Percentiles rank a stretch among this genome's conserved stretches.
Evolutionary conservation across 2,113 vertebrate genomes (phyloP).

Genomic region (Anguilla rostrata): DNA sequence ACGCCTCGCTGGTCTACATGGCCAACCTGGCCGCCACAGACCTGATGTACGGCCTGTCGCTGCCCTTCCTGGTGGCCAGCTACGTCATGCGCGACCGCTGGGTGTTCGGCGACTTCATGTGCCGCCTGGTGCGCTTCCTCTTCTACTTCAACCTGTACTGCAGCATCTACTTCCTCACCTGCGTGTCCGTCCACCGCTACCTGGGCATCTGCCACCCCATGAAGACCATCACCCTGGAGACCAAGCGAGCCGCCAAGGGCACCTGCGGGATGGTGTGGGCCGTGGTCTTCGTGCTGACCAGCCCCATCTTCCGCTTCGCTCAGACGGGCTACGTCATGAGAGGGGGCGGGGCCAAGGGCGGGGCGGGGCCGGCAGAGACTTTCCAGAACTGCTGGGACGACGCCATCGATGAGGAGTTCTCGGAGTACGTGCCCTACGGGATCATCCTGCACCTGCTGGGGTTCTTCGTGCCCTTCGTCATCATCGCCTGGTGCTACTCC

Average conservation of each 20-base stretch:
- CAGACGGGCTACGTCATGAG: slow-evolving; percentile 61
- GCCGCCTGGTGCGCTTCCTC: slow-evolving; percentile 76
- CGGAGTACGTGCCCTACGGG: slow-evolving; percentile 75
- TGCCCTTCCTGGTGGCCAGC: slow-evolving; percentile 80
- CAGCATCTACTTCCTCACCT: slow-evolving; percentile 85
- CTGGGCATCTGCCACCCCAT: slow-evolving; percentile 75
- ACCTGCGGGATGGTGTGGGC: slow-evolving; percentile 73
- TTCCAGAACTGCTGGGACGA: slow-evolving; percentile 77
- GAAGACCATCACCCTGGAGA: slow-evolving; percentile 74
- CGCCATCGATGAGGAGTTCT: slow-evolving; percentile 71
- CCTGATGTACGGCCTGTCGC: slow-evolving; percentile 75
- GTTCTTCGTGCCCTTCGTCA: slow-evolving; percentile 73
- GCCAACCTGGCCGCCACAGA: slow-evolving; percentile 79
- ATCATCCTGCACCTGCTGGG: slow-evolving; percentile 71
- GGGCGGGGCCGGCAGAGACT: slow-evolving; percentile 30
- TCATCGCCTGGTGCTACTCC: slow-evolving; percentile 79
- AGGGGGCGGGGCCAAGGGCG: slow-evolving; percentile 37
- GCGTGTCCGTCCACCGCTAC: slow-evolving; percentile 80
- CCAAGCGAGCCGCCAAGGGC: slow-evolving; percentile 67
- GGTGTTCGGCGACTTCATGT: slow-evolving; percentile 80
- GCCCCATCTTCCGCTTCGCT: slow-evolving; percentile 76
- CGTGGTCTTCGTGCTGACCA: slow-evolving; percentile 73
- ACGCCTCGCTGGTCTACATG: slow-evolving; percentile 80
- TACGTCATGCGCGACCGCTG: slow-evolving; percentile 70
- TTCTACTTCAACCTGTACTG: slow-evolving; percentile 84